These are phyloP conservation scores for Leptinotarsa defecta DNA, from an alignment of 1,140 invertebrate genomes.

Conservation along the genomic window DNA sequence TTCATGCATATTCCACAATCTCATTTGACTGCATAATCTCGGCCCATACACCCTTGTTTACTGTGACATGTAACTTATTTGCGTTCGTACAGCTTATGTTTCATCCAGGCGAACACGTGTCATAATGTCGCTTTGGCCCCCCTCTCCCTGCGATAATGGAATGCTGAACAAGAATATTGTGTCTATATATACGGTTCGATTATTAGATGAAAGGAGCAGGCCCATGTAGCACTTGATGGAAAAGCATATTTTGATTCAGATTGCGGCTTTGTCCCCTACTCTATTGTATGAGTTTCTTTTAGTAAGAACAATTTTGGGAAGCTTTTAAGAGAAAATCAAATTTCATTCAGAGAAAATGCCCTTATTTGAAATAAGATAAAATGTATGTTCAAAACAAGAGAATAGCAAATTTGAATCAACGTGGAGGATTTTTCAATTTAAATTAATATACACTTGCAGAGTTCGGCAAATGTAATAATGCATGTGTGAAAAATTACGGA, in stretches of 20 bases:
- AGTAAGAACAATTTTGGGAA: too few relatives aligned
- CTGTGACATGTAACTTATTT: slow-evolving; percentile 45
- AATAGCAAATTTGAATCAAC: too few relatives aligned
- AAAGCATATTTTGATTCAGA: background rate
- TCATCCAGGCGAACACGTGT: slow-evolving; percentile 30
- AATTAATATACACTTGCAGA: too few relatives aligned
- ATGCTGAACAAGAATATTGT: slow-evolving; percentile 27
- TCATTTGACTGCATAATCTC: slow-evolving; percentile 52
- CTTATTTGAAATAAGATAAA: too few relatives aligned
- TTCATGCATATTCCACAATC: slow-evolving; percentile 53
- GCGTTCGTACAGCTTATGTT: slow-evolving; percentile 32
- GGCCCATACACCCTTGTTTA: slow-evolving; percentile 44
- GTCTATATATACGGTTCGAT: slow-evolving; percentile 22
- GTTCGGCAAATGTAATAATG: too few relatives aligned
- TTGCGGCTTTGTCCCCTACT: too few relatives aligned
- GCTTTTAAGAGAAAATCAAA: too few relatives aligned
- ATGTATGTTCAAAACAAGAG: too few relatives aligned
- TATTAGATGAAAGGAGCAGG: background rate
- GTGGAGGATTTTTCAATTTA: too few relatives aligned
- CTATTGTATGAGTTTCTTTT: too few relatives aligned
- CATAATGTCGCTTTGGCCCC: slow-evolving; percentile 25
- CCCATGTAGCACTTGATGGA: background rate
- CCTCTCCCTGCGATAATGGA: slow-evolving; percentile 16
- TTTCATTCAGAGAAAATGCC: too few relatives aligned
- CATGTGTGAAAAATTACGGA: too few relatives aligned